A percentile compares a stretch with the other conserved stretches of the same genome.
Evolutionary conservation across 2,113 vertebrate species (phyloP).

Genomic region (Camelus bactrianus): DNA sequence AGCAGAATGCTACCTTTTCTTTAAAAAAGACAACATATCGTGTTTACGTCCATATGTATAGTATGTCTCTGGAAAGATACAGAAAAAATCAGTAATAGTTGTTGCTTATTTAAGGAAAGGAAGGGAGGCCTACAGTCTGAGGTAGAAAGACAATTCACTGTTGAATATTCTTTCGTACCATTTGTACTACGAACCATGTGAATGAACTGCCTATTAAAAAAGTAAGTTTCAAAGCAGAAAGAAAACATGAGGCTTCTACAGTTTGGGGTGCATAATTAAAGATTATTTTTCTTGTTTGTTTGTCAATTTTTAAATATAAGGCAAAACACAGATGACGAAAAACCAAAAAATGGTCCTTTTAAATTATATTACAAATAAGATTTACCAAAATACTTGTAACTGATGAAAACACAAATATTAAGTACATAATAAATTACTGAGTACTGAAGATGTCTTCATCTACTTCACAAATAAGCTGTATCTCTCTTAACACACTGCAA

Average conservation of each 20-base stretch:
- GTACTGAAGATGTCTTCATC: constrained; percentile 59
- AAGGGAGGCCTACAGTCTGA: neutral
- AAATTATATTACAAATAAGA: constrained; percentile 35
- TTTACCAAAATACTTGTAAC: constrained; percentile 29
- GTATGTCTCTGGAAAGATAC: neutral
- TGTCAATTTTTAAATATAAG: constrained; percentile 28
- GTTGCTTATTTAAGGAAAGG: constrained; percentile 6
- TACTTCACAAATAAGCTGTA: constrained; percentile 75
- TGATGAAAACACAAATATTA: constrained; percentile 57
- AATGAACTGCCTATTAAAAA: constrained; percentile 13
- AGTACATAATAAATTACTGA: constrained; percentile 60
- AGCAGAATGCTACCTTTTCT: neutral
- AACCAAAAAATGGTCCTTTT: constrained; percentile 38
- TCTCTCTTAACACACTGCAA: constrained; percentile 73
- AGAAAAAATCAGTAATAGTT: constrained; percentile 14
- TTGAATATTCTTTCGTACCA: neutral
- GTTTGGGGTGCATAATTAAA: neutral
- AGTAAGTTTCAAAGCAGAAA: constrained; percentile 54
- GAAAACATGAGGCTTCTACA: constrained; percentile 21
- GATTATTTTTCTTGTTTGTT: constrained; percentile 13
- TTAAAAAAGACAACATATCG: neutral
- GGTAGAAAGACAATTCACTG: neutral
- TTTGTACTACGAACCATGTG: neutral
- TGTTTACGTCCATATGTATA: neutral
- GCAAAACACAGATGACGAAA: constrained; percentile 39